These are phyloP conservation scores for Stichodactyla mertensii DNA, from an alignment of 64 coral and sea anemone genomes.

Conservation along the genomic window DNA sequence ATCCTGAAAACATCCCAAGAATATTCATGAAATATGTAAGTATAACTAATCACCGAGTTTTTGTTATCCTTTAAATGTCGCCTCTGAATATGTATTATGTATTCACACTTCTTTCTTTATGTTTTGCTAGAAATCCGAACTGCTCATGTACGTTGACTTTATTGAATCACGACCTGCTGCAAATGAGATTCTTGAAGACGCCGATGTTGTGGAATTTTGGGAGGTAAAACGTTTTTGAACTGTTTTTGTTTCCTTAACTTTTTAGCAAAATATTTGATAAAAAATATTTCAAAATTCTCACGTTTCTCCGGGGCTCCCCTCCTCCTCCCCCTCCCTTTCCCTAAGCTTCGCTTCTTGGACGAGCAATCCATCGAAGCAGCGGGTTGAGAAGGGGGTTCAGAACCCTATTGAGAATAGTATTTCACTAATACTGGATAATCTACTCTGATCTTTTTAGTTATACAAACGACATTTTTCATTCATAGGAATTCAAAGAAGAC, in stretches of 20 bases:
- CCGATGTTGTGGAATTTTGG: slow-evolving; percentile 45
- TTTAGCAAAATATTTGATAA: too few species aligned
- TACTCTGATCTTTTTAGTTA: not conserved
- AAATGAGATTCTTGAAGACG: slow-evolving; percentile 33
- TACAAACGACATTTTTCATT: not conserved
- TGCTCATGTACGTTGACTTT: slow-evolving; percentile 49
- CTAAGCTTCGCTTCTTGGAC: too few species aligned
- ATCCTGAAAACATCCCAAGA: slow-evolving; percentile 64
- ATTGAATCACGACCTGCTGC: slow-evolving; percentile 37
- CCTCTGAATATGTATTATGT: too few species aligned
- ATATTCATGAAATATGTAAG: slow-evolving; percentile 85
- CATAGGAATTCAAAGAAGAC: slow-evolving; percentile 97
- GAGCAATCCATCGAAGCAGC: too few species aligned
- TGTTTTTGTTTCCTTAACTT: not conserved
- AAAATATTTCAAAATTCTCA: not conserved
- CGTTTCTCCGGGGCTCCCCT: not conserved
- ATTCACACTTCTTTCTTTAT: not conserved
- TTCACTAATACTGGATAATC: too few species aligned
- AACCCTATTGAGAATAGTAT: too few species aligned
- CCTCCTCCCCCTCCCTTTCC: not conserved
- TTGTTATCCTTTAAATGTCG: too few species aligned
- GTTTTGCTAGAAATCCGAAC: slow-evolving; percentile 36
- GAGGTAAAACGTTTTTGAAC: slow-evolving; percentile 3
- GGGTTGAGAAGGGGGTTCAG: too few species aligned
- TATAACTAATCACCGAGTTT: not conserved